Conservation (phyloP, 2,113 vertebrate genomes). For the Rana temporaria region DNA sequence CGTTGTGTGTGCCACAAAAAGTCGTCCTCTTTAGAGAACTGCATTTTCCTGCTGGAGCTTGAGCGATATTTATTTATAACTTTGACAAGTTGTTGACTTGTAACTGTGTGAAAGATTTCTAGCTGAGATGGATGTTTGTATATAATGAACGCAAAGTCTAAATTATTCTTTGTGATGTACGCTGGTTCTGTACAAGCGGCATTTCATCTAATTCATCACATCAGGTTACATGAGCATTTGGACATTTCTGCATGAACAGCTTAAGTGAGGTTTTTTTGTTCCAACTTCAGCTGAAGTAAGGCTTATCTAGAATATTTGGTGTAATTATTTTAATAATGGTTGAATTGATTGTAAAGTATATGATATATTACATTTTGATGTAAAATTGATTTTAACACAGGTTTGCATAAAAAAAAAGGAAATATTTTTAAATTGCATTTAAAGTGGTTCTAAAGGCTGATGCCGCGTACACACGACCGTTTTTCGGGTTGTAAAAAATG, state of each 20-base stretch:
- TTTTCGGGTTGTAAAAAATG: too few species aligned
- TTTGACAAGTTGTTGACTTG: conserved; percentile 23
- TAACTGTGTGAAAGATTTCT: conserved; percentile 20
- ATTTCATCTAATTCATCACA: conserved; percentile 39
- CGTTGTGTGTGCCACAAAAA: neutral
- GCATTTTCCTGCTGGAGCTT: conserved; percentile 1
- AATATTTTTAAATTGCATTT: too few species aligned
- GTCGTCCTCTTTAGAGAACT: conserved; percentile 1
- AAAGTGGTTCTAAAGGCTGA: too few species aligned
- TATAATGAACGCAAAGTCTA: conserved; percentile 9
- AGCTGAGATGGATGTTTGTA: conserved; percentile 26
- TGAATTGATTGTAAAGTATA: conserved; percentile 11
- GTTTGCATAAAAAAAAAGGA: too few species aligned
- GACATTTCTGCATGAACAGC: conserved; percentile 15
- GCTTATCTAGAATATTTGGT: conserved; percentile 22
- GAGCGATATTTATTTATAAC: conserved; percentile 13
- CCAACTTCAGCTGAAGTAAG: neutral
- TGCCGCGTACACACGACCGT: too few species aligned
- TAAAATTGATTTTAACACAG: too few species aligned
- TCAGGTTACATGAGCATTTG: conserved; percentile 33
- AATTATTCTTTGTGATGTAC: conserved; percentile 37
- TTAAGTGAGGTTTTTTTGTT: neutral
- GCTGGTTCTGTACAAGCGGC: conserved; percentile 19
- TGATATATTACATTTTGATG: too few species aligned
- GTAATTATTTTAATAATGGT: conserved; percentile 37